A percentile compares a stretch with the other conserved stretches of the same genome.
Conservation (phyloP, 2,888 invertebrate species). For the Thymelicus lineola region DNA sequence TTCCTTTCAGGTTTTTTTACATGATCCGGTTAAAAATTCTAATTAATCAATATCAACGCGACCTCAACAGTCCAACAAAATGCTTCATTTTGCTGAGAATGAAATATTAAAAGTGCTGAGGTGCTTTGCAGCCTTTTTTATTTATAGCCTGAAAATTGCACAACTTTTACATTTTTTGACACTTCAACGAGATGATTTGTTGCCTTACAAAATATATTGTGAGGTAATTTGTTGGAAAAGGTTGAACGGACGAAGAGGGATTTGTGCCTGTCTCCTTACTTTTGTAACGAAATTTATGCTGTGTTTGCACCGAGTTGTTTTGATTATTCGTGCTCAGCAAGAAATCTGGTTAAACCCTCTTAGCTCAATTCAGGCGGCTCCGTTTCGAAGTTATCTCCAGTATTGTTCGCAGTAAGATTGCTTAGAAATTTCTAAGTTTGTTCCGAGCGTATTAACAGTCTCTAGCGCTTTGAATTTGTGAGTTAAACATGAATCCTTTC, state of each 20-base stretch:
- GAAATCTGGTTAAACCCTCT: conserved; percentile 37
- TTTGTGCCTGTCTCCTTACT: conserved; percentile 46
- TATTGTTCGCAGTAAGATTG: conserved; percentile 34
- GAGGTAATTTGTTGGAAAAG: conserved; percentile 50
- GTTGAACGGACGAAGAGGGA: conserved; percentile 45
- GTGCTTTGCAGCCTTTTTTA: conserved; percentile 73
- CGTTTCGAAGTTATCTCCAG: conserved; percentile 28
- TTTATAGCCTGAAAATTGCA: conserved; percentile 71
- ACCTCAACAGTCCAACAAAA: conserved; percentile 68
- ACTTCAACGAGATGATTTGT: conserved; percentile 64
- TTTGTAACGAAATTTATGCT: conserved; percentile 54
- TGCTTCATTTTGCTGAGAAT: conserved; percentile 63
- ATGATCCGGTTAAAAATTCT: background rate
- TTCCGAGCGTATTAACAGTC: conserved; percentile 30
- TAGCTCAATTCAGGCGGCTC: conserved; percentile 29
- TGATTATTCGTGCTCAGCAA: conserved; percentile 38
- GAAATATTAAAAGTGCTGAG: conserved; percentile 80
- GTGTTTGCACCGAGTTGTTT: conserved; percentile 37
- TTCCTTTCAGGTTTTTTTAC: background rate
- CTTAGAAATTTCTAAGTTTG: conserved; percentile 36
- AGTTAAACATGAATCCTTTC: background rate
- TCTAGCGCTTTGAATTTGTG: conserved; percentile 17
- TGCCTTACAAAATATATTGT: conserved; percentile 58
- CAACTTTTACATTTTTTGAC: conserved; percentile 60
- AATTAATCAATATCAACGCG: conserved; percentile 37